Evolutionary conservation across 1,140 invertebrate species (phyloP).

Genomic region (Euschistus heros): DNA sequence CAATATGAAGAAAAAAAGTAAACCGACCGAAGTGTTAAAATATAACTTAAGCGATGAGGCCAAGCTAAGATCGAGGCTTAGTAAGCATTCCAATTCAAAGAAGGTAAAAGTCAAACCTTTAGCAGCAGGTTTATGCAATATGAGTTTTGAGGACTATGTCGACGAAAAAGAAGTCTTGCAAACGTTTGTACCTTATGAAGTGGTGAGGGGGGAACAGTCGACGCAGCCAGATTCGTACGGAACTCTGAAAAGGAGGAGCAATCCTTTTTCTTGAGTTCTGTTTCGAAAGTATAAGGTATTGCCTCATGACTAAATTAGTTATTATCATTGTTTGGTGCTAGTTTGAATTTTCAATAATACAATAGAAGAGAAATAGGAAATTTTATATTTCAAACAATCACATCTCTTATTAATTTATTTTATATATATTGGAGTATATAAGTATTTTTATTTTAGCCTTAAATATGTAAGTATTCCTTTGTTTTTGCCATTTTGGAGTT

Average conservation of each 20-base stretch:
- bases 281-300: background rate
- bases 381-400: background rate
- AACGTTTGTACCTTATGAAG: constrained; percentile 45
- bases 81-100: constrained; percentile 30
- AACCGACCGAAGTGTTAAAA: constrained; percentile 1
- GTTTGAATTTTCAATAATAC: background rate
- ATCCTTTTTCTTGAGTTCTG: constrained; percentile 50
- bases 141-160: constrained; percentile 64
- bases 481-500: background rate
- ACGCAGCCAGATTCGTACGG: constrained; percentile 48
- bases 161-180: constrained; percentile 27
- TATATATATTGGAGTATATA: background rate
- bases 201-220: constrained; percentile 41
- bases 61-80: constrained; percentile 32
- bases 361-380: background rate
- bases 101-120: constrained; percentile 29
- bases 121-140: constrained; percentile 53
- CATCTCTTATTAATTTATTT: background rate
- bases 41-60: constrained; percentile 33
- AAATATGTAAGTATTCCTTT: background rate
- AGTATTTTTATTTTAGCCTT: background rate
- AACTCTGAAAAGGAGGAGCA: constrained; percentile 51
- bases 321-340: constrained; percentile 11
- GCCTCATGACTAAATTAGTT: constrained; percentile 4
- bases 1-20: background rate